These are phyloP conservation scores for Pagrus major DNA, from an alignment of 2,113 vertebrate species.

Conservation along the genomic window DNA sequence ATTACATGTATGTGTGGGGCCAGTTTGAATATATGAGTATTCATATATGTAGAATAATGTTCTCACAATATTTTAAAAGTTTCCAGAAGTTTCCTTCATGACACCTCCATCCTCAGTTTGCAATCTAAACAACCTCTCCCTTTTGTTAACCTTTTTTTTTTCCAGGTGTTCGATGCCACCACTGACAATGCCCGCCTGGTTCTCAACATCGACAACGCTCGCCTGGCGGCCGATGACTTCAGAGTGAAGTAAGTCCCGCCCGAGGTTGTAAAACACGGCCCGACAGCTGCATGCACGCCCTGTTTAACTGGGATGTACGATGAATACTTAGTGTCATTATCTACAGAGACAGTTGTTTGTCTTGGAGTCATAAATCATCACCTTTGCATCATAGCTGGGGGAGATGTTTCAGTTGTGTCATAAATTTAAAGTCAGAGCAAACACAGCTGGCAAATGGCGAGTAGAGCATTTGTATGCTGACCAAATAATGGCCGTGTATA, in stretches of 20 bases:
- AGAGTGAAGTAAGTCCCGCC: constrained; percentile 83
- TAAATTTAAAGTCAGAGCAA: constrained; percentile 21
- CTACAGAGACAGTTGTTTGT: constrained; percentile 26
- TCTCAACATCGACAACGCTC: constrained; percentile 86
- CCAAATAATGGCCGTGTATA: constrained; percentile 1
- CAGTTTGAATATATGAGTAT: not conserved
- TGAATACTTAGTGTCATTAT: constrained; percentile 21
- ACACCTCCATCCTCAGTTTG: not conserved
- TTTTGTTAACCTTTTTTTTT: constrained; percentile 30
- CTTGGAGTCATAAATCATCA: constrained; percentile 28
- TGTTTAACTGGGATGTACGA: constrained; percentile 24
- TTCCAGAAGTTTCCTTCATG: not conserved
- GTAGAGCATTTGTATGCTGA: not conserved
- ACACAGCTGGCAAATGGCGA: constrained; percentile 32
- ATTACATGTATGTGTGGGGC: not conserved
- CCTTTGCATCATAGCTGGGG: constrained; percentile 18
- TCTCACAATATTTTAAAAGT: not conserved
- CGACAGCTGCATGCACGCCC: constrained; percentile 54
- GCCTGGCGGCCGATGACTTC: constrained; percentile 87
- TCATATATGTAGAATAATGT: not conserved
- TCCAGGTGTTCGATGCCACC: constrained; percentile 85
- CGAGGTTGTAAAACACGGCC: constrained; percentile 37
- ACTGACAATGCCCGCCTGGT: constrained; percentile 83
- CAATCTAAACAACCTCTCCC: not conserved
- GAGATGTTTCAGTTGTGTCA: not conserved